A percentile compares a stretch with the other conserved stretches of the same genome.
Conservation (phyloP, 2,888 invertebrate genomes). For the Neoascia interrupta region DNA sequence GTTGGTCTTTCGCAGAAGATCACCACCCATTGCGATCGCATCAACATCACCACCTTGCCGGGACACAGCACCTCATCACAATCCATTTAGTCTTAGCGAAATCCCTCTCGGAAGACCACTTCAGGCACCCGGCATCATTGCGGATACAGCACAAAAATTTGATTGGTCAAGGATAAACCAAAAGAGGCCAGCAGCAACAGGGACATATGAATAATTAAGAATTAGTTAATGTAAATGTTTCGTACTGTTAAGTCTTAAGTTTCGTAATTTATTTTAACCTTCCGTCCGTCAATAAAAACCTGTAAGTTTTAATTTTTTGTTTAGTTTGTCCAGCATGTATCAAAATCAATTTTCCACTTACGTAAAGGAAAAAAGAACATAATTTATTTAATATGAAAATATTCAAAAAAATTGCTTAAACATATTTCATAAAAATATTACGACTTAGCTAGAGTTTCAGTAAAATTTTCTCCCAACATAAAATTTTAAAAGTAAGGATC, state of each 20-base stretch:
- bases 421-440: too few species aligned
- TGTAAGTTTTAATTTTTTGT: conserved; percentile 18
- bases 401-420: too few species aligned
- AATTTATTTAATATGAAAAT: too few species aligned
- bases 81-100: conserved; percentile 45
- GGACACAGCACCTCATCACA: conserved; percentile 57
- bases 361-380: too few species aligned
- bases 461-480: too few species aligned
- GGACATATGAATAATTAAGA: conserved; percentile 22
- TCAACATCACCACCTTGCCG: conserved; percentile 72
- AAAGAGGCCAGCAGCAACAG: conserved; percentile 35
- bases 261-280: conserved; percentile 36
- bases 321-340: too few species aligned
- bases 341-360: too few species aligned
- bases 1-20: conserved; percentile 51
- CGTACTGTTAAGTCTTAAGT: conserved; percentile 19
- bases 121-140: conserved; percentile 70
- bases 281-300: too few species aligned
- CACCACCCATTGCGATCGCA: conserved; percentile 54
- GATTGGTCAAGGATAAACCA: conserved; percentile 60
- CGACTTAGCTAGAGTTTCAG: too few species aligned
- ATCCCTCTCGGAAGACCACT: conserved; percentile 57
- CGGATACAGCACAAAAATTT: conserved; percentile 62
- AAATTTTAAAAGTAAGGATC: too few species aligned
- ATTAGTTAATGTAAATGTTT: neutral